Conservation (phyloP, 2,797 vertebrate species). For the Sebastes oblongus region DNA sequence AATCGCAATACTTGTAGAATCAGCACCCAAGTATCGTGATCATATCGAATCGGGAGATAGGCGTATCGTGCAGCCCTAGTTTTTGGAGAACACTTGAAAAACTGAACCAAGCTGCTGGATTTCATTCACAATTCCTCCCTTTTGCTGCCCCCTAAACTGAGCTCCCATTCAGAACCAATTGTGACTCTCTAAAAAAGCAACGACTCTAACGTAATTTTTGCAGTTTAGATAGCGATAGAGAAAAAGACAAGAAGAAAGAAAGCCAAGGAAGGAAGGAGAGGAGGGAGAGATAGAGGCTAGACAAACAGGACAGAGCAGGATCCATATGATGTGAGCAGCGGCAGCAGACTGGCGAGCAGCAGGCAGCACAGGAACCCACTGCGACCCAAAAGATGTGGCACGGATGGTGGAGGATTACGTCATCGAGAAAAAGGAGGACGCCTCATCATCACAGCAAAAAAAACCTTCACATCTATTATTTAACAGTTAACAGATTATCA, state of each 20-base stretch:
- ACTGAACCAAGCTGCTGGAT: neutral
- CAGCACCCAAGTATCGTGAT: too few species aligned
- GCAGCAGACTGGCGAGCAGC: constrained; percentile 62
- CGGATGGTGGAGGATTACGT: constrained; percentile 77
- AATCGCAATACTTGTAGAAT: neutral
- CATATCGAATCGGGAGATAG: too few species aligned
- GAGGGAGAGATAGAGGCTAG: neutral
- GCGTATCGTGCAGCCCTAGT: too few species aligned
- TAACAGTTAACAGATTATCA: constrained; percentile 18
- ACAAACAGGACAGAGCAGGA: constrained; percentile 50
- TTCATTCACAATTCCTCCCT: constrained; percentile 37
- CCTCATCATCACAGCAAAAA: constrained; percentile 63
- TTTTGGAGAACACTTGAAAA: neutral
- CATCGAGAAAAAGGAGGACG: constrained; percentile 74
- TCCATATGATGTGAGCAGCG: constrained; percentile 61
- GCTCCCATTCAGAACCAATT: constrained; percentile 7
- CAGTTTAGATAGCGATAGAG: neutral
- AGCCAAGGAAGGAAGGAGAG: neutral
- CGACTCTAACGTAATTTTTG: neutral
- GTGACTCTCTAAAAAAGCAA: neutral
- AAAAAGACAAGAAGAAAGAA: neutral
- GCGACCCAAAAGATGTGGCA: constrained; percentile 79
- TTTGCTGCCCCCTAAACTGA: neutral
- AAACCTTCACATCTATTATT: constrained; percentile 42
- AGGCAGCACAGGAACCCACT: constrained; percentile 66